A percentile compares a stretch with the other conserved stretches of the same genome.
Conservation (phyloP, 2,888 invertebrate genomes). For the Timandra comae region DNA sequence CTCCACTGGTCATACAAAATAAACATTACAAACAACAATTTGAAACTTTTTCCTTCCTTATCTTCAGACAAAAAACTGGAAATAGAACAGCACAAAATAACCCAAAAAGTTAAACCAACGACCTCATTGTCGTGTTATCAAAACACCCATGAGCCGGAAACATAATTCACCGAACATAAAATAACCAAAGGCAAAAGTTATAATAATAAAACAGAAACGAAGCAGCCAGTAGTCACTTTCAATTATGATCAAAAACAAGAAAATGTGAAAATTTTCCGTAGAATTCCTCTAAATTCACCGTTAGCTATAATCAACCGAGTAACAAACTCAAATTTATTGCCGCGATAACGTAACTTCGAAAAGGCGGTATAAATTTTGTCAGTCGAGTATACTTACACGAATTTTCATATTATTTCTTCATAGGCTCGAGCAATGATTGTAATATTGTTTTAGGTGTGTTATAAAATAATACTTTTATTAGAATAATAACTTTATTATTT, state of each 20-base stretch:
- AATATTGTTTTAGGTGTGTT: too few species aligned
- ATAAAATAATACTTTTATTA: too few species aligned
- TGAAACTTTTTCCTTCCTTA: too few species aligned
- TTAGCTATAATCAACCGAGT: conserved; percentile 35
- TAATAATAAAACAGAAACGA: conserved; percentile 26
- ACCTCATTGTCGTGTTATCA: too few species aligned
- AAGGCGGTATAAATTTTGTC: conserved; percentile 57
- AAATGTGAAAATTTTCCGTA: conserved; percentile 29
- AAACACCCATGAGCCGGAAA: too few species aligned
- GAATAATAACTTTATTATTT: too few species aligned
- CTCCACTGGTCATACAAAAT: too few species aligned
- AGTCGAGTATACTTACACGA: conserved; percentile 25
- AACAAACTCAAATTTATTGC: conserved; percentile 62
- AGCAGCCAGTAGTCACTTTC: conserved; percentile 39
- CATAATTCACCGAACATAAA: conserved; percentile 18
- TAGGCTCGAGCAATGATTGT: too few species aligned
- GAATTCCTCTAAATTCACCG: conserved; percentile 24
- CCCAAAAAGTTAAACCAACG: too few species aligned
- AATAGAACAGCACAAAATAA: too few species aligned
- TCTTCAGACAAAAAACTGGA: too few species aligned
- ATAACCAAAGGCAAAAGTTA: conserved; percentile 31
- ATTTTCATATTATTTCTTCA: background rate
- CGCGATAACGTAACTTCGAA: conserved; percentile 60
- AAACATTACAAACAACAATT: too few species aligned
- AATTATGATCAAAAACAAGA: conserved; percentile 43